phyloP scores from a whole-genome alignment of 2,888 invertebrate species.

The Heliconius charithonia region DNA sequence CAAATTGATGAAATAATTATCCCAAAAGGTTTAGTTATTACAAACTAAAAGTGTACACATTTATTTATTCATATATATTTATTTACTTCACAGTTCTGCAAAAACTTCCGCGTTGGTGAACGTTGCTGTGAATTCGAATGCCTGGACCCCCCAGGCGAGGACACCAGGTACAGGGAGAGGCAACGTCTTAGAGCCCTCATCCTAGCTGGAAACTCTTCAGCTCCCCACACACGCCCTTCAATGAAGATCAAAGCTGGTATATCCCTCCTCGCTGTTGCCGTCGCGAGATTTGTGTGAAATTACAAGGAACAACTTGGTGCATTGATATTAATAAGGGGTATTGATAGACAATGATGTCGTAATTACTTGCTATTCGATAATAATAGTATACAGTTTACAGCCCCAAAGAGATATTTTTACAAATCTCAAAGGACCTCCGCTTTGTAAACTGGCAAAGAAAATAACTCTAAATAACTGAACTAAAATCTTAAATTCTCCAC shows the following conservation, averaged over 20 bases:
- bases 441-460: background rate
- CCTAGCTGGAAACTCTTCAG: constrained; percentile 83
- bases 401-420: constrained; percentile 15
- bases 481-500: constrained; percentile 5
- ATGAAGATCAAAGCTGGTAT: constrained; percentile 66
- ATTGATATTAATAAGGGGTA: constrained; percentile 23
- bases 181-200: constrained; percentile 85
- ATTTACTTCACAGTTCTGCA: constrained; percentile 87
- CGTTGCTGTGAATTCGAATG: constrained; percentile 96
- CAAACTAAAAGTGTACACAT: background rate
- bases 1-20: no score
- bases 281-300: constrained; percentile 74
- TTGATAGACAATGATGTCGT: background rate
- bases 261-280: constrained; percentile 69
- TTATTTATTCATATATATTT: background rate
- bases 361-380: background rate
- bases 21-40: no score
- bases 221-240: constrained; percentile 64
- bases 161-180: constrained; percentile 84
- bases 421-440: constrained; percentile 2
- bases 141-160: constrained; percentile 89
- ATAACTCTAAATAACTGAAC: constrained; percentile 21
- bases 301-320: constrained; percentile 5
- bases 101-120: constrained; percentile 91
- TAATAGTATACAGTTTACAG: background rate